Evolutionary conservation across 2,797 vertebrate genomes (phyloP), one percentile per base, ranked within the genome.

Genomic region (Limnodromus scolopaceus): DNA sequence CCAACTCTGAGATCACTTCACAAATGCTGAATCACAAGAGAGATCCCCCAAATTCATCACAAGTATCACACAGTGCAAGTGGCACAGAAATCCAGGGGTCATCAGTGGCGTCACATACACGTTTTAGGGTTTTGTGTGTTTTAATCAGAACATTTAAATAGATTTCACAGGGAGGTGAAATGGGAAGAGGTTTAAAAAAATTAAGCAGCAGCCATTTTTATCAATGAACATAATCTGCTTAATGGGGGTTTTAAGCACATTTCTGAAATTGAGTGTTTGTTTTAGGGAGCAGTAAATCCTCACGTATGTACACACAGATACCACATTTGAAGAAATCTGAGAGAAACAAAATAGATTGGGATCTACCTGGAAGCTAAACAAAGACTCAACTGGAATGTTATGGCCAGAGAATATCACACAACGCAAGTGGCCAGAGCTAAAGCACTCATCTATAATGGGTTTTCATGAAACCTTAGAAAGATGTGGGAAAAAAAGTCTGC

Each of bases 381-480:
- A 38, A 3, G 70, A 82, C 28, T 85, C 61, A 54, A 87, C 25
- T 83, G 84, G 64, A 97, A 96, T 93, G 78, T 77, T 78, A 74
- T 4, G 41, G 51, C 53, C 83, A 80, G 41, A 87, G 45, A 93
- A 0, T 32, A 89, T 60, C 48, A 84, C 48, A 83, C 22, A 93
- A 38, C 6, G n/a, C 34, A 93, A 87, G 83, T 2, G 25, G 16
- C 60, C 20, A 49, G 46, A 88, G 30, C 46, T 75, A 72, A 87
- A 83, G 43, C 11, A 53, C n/a, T 41, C 8, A 63, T 8, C 58
- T 65, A 8, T 23, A 71, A 64, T 7, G 2, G 10, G 28, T 74
- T 74, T 72, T 45, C 55, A 43, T 24, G 6, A 30, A 72, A 65
- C 12, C 43, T 27, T 48, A 77, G 24, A 72, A 78, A 80, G 9